These are phyloP conservation scores for Sialia sialis DNA, from an alignment of 2,113 vertebrate species.

Conservation along the genomic window DNA sequence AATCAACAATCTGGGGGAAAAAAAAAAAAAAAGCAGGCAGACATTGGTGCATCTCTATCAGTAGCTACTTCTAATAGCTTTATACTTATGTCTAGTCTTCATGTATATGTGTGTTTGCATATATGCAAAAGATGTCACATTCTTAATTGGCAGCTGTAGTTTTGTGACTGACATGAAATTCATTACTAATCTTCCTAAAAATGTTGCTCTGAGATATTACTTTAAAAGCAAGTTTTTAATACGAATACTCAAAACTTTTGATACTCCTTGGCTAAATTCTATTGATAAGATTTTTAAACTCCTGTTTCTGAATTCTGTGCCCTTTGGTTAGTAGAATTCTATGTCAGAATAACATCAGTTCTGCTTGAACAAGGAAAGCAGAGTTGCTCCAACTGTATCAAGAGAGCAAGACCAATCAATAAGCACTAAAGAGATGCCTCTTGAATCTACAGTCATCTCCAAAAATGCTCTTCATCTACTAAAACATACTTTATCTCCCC, in stretches of 20 bases:
- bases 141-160: neutral
- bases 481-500: neutral
- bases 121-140: neutral
- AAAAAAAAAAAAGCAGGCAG: accelerated
- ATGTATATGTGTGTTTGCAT: neutral
- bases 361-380: neutral
- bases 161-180: neutral
- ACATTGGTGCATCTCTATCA: neutral
- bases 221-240: neutral
- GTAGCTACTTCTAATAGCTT: neutral
- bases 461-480: neutral
- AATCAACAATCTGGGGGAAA: neutral
- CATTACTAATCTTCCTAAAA: neutral
- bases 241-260: neutral
- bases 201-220: neutral
- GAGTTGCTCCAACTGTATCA: neutral
- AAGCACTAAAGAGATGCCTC: neutral
- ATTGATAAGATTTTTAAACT: neutral
- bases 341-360: neutral
- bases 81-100: neutral
- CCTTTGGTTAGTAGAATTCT: neutral
- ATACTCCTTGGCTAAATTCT: neutral
- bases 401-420: neutral
- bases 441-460: neutral
- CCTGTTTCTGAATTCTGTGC: neutral